phyloP scores from a whole-genome alignment of 2,888 invertebrate genomes.

The Yponomeuta malinellus region DNA sequence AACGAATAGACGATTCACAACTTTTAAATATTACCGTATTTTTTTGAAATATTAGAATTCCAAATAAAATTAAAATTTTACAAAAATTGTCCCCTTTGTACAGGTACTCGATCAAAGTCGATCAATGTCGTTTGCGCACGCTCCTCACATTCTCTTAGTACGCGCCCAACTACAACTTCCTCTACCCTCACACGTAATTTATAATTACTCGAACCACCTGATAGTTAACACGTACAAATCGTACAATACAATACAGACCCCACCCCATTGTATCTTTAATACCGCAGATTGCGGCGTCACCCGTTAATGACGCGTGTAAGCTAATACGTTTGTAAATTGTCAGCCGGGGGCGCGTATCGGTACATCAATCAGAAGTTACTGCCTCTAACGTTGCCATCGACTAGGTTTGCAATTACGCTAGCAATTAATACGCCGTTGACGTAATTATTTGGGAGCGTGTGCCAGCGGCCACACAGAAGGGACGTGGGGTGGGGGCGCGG shows the following conservation, averaged over 20 bases:
- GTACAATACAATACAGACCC: not conserved
- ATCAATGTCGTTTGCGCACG: not conserved
- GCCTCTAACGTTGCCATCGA: constrained; percentile 7
- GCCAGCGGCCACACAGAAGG: too few relatives aligned
- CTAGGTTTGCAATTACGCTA: constrained; percentile 11
- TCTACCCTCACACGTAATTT: not conserved
- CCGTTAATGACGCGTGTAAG: constrained; percentile 20
- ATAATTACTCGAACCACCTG: not conserved
- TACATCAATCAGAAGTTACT: constrained; percentile 11
- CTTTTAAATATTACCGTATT: too few relatives aligned
- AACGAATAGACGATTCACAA: too few relatives aligned
- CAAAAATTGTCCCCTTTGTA: too few relatives aligned
- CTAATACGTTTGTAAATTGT: constrained; percentile 18
- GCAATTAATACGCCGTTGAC: constrained; percentile 7
- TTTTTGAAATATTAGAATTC: too few relatives aligned
- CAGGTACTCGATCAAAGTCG: too few relatives aligned
- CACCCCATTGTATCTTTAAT: not conserved
- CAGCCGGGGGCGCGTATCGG: constrained; percentile 10
- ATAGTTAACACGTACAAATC: not conserved
- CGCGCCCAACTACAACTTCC: not conserved
- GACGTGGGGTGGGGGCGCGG: too few relatives aligned
- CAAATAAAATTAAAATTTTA: too few relatives aligned
- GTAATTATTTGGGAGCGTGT: constrained; percentile 7
- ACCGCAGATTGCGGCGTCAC: constrained; percentile 1
- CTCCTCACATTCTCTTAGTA: not conserved